A percentile compares a stretch with the other conserved stretches of the same genome.
These are phyloP conservation scores for Cossypha dichroa DNA, from an alignment of 2,797 vertebrate genomes.

Conservation along the genomic window DNA sequence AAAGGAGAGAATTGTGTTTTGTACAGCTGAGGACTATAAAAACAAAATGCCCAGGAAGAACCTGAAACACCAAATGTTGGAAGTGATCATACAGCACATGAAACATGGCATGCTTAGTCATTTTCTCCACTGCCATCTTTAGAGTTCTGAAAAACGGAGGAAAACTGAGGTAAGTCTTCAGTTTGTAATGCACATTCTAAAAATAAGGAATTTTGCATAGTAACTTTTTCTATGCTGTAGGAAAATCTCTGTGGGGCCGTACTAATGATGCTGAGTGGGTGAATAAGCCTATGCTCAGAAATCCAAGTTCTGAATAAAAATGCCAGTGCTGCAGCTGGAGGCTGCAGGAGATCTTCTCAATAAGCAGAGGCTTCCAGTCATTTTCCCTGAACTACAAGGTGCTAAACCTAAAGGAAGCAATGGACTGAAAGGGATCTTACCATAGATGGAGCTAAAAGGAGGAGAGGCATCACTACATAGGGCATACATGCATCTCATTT, in stretches of 20 bases:
- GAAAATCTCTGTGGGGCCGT: not conserved
- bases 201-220: not conserved
- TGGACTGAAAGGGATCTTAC: not conserved
- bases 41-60: not conserved
- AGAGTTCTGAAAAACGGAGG: not conserved
- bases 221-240: not conserved
- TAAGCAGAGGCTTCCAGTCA: not conserved
- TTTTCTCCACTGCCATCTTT: not conserved
- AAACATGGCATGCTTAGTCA: not conserved
- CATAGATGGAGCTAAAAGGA: not conserved
- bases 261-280: not conserved
- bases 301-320: not conserved
- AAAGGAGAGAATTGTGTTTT: not conserved
- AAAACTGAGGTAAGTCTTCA: not conserved
- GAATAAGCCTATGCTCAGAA: not conserved
- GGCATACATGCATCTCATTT: constrained; percentile 22
- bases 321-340: not conserved
- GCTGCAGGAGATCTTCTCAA: not conserved
- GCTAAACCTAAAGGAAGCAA: not conserved
- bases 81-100: not conserved
- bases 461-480: not conserved
- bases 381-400: not conserved
- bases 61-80: not conserved
- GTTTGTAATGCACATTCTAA: not conserved
- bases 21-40: not conserved